Evolutionary conservation across 37 sponge, comb jelly and placozoan species (phyloP), one percentile per base, ranked within the genome.

Genomic region (Haliclona indistincta): DNA sequence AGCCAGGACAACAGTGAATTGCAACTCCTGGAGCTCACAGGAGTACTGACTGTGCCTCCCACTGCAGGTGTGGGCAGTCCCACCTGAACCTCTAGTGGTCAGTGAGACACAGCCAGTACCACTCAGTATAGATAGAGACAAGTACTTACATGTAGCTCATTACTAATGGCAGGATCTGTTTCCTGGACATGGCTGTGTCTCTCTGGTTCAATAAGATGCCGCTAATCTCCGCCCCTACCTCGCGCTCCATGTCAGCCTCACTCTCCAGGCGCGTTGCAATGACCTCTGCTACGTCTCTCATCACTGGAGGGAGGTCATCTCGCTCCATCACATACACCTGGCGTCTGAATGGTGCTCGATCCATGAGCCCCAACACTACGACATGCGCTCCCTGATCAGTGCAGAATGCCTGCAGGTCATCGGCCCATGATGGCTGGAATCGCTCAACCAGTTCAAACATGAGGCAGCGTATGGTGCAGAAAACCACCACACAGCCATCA

Each of bases 101-200:
- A n/a, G n/a, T n/a, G n/a, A n/a, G n/a, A n/a, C n/a, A n/a, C n/a
- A n/a, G n/a, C n/a, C n/a, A n/a, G n/a, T n/a, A 13, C 38, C 29
- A 39, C 36, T 42, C 8, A 69, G 10, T 61, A 13, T 20, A 25
- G 30, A 61, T 61, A 20, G 63, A 26, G 63, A 39, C 39, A 40
- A n/a, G n/a, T n/a, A n/a, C n/a, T n/a, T n/a, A n/a, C n/a, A n/a
- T n/a, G 34, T 71, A 73, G 20, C 71, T 13, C 38, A 64, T 42
- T 20, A 91, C 64, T 4, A 82, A 7, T 6, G 94, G 94, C 7
- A 93, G 45, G 26, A 93, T 75, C 32, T 63, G 56, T 44, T 93
- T 93, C 17, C 94, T 63, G 11, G 94, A 85, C 23, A 75, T 34
- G 4, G 35, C 30, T 1, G 70, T 66, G 35, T 89, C 74, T 33